Evolutionary conservation across 2,888 invertebrate genomes (phyloP), one percentile per base, ranked within the genome.

Genomic region (Chelonus formosanus): DNA sequence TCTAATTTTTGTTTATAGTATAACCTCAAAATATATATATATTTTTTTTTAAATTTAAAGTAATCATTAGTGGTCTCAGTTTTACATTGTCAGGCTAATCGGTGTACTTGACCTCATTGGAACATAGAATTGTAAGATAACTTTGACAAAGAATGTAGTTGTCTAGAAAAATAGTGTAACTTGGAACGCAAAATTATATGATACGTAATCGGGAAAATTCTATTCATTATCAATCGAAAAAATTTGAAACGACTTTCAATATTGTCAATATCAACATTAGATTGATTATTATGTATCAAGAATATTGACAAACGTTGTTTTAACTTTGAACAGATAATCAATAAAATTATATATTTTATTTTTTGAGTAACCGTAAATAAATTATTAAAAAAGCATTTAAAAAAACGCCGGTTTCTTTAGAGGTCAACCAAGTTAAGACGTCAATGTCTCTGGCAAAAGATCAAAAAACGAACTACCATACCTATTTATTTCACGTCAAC

Each of bases 381-480:
- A 40, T 5, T 40, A 40, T 40, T 40, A 35, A 4, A n/a, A 53
- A 53, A 53, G 34, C 3, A 34, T 34, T n/a, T 6, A 50, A 20
- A 20, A 20, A 50, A 3, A n/a, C 34, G n/a, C 36, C 36, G 36
- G 35, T 20, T 54, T 36, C 35, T 34, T 31, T 57, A 56, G 40
- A 52, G 53, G 45, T 61, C 61, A 61, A 53, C 52, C 61, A 61
- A 53, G 31, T 43, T 32, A 31, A 43, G 43, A 53, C 61, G 53
- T 34, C 44, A 44, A 53, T 53, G 40, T 53, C 43, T 53, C 43
- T 61, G 61, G 61, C 61, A 44, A 31, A 34, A 20, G 8, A 53
- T 44, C 61, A 61, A 50, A 48, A 31, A 43, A 36, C 48, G 50
- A 10, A 6, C 36, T 36, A 10, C 36, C 34, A 10, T 8, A 59